Conservation (phyloP, 2,113 vertebrate species). For the Nanorana parkeri region DNA sequence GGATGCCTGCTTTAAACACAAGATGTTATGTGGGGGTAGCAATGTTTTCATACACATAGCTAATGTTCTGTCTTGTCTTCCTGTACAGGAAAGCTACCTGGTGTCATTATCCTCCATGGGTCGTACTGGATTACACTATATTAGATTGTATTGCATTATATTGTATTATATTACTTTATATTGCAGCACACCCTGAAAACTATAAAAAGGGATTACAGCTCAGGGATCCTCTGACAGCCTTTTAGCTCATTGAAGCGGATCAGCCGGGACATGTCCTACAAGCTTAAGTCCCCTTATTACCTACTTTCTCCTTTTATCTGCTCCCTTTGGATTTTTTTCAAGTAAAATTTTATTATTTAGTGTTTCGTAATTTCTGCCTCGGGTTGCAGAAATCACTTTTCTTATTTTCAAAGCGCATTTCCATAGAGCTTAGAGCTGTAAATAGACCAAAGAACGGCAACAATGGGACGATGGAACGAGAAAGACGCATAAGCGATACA, state of each 20-base stretch:
- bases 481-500: neutral
- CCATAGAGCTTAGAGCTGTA: constrained; percentile 29
- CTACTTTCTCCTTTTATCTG: constrained; percentile 19
- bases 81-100: no score
- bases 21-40: no score
- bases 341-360: constrained; percentile 26
- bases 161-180: neutral
- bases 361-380: constrained; percentile 22
- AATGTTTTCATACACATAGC: no score
- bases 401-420: constrained; percentile 21
- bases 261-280: constrained; percentile 20
- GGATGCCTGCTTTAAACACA: no score
- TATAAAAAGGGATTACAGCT: constrained; percentile 27
- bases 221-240: neutral
- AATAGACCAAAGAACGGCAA: constrained; percentile 5
- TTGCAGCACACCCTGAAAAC: neutral
- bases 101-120: no score
- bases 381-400: constrained; percentile 18
- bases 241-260: constrained; percentile 18
- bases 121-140: no score
- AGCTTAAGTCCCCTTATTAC: constrained; percentile 36
- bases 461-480: neutral
- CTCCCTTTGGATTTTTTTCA: constrained; percentile 37
- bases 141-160: no score
- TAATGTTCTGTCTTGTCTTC: no score